Conservation (phyloP, 2,113 vertebrate species). For the Gobius niger region DNA sequence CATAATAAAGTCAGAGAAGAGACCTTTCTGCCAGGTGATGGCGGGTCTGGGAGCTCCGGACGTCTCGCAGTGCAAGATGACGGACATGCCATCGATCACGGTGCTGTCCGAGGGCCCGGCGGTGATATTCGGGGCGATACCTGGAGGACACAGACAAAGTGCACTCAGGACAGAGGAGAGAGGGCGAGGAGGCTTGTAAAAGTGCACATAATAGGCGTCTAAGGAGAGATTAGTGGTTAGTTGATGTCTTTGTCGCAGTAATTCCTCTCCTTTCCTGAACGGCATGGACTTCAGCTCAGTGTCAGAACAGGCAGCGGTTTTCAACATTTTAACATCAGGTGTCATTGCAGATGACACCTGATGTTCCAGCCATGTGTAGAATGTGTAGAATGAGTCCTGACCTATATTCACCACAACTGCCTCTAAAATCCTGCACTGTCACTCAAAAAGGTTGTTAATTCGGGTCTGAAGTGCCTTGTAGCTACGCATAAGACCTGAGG, state of each 20-base stretch:
- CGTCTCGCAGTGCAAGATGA: slow-evolving; percentile 93
- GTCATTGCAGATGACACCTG: too few species aligned
- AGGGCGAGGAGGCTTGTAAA: slow-evolving; percentile 41
- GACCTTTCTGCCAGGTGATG: slow-evolving; percentile 99
- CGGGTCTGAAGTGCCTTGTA: too few species aligned
- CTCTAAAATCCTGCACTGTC: too few species aligned
- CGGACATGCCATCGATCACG: slow-evolving; percentile 93
- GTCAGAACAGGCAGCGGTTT: background rate
- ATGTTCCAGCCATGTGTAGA: too few species aligned
- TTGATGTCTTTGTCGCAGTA: slow-evolving; percentile 41
- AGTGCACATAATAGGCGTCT: slow-evolving; percentile 33
- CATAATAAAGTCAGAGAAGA: background rate
- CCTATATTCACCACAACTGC: too few species aligned
- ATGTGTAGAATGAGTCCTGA: too few species aligned
- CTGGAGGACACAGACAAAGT: slow-evolving; percentile 68
- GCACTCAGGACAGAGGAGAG: slow-evolving; percentile 23
- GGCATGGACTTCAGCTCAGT: slow-evolving; percentile 43
- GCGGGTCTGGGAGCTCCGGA: slow-evolving; percentile 92
- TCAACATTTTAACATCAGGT: background rate
- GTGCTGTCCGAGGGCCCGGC: slow-evolving; percentile 94
- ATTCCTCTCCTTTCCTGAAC: slow-evolving; percentile 29
- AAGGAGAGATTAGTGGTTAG: slow-evolving; percentile 32
- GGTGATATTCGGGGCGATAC: slow-evolving; percentile 97
- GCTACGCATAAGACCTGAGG: too few species aligned
- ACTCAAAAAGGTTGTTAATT: too few species aligned